These are phyloP conservation scores for Paradoxurus hermaphroditus DNA, from an alignment of 2,113 vertebrate species.

Conservation along the genomic window DNA sequence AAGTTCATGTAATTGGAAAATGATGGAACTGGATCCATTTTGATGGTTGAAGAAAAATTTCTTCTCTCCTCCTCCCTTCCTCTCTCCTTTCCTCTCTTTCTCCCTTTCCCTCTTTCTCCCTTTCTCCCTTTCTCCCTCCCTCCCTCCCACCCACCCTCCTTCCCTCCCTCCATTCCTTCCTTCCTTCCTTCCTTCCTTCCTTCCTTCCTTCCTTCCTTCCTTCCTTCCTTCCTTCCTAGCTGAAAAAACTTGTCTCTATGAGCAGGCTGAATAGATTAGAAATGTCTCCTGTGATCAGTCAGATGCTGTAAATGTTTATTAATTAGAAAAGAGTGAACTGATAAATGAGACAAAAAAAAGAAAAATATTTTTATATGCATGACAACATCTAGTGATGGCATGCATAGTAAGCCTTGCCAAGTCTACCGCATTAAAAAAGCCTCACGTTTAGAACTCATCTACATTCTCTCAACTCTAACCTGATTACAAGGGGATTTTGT, in stretches of 20 bases:
- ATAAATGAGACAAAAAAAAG: not conserved
- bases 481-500: conserved; percentile 67
- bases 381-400: conserved; percentile 30
- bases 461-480: conserved; percentile 54
- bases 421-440: conserved; percentile 11
- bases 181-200: not conserved
- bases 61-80: not conserved
- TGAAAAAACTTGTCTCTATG: conserved; percentile 27
- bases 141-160: rapidly evolving
- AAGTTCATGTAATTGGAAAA: not conserved
- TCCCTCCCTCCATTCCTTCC: not conserved
- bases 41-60: not conserved
- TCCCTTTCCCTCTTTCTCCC: not conserved
- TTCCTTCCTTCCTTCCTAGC: not conserved
- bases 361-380: conserved; percentile 27
- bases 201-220: not conserved
- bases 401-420: conserved; percentile 37
- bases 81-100: not conserved
- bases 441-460: conserved; percentile 39
- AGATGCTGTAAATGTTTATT: conserved; percentile 57
- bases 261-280: conserved; percentile 45
- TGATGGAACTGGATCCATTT: not conserved
- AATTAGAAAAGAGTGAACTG: conserved; percentile 57
- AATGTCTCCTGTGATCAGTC: conserved; percentile 58
- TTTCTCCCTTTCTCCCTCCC: not conserved